Evolutionary conservation across 2,888 invertebrate species (phyloP).

Genomic region (Drosophila niveifrons): DNA sequence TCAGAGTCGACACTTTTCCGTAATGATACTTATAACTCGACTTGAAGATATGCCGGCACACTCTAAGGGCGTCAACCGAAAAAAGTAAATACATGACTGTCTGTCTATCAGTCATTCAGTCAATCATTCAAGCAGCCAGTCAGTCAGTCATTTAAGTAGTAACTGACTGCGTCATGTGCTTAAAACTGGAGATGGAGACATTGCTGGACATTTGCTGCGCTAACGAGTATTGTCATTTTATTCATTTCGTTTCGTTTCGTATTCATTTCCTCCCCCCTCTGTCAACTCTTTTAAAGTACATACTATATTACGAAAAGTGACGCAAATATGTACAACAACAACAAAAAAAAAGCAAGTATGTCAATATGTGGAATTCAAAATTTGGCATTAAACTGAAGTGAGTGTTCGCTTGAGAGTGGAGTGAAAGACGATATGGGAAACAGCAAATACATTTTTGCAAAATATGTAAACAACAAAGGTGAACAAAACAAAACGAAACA

Average conservation of each 20-base stretch:
- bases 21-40: slow-evolving; percentile 18
- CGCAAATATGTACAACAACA: slow-evolving; percentile 4
- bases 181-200: slow-evolving; percentile 59
- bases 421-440: slow-evolving; percentile 34
- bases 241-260: slow-evolving; percentile 5
- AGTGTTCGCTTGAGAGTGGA: slow-evolving; percentile 28
- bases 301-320: slow-evolving; percentile 20
- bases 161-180: slow-evolving; percentile 58
- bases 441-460: slow-evolving; percentile 22
- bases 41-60: slow-evolving; percentile 42
- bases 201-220: slow-evolving; percentile 35
- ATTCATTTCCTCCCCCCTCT: neutral
- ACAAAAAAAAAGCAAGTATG: neutral
- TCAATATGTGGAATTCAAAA: slow-evolving; percentile 49
- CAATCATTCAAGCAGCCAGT: slow-evolving; percentile 27
- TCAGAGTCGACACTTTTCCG: slow-evolving; percentile 57
- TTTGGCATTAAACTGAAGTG: slow-evolving; percentile 42
- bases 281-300: too few species aligned
- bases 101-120: slow-evolving; percentile 7
- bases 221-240: slow-evolving; percentile 3
- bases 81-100: slow-evolving; percentile 40
- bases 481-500: slow-evolving; percentile 38
- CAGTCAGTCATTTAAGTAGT: slow-evolving; percentile 22
- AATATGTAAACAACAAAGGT: slow-evolving; percentile 55
- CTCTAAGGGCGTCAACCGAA: slow-evolving; percentile 57